A percentile compares a stretch with the other conserved stretches of the same genome.
These are phyloP conservation scores for Circaetus cinerascens DNA, from an alignment of 2,113 vertebrate species.

Conservation along the genomic window DNA sequence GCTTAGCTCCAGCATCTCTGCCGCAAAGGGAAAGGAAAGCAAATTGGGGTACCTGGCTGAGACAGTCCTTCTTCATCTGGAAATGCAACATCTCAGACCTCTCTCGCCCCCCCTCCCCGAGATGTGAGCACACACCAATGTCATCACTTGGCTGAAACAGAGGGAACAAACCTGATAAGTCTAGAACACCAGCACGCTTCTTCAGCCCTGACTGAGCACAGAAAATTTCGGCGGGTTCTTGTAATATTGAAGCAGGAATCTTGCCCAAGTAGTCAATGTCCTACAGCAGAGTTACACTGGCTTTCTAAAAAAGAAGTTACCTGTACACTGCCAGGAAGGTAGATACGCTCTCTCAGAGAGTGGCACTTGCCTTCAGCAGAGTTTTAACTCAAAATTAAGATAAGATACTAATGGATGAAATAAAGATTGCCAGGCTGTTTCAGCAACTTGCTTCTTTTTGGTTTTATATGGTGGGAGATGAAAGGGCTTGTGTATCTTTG, in stretches of 20 bases:
- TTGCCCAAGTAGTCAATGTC: not conserved
- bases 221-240: not conserved
- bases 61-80: not conserved
- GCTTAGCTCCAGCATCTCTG: not conserved
- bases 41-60: not conserved
- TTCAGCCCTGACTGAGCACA: not conserved
- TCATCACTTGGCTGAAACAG: not conserved
- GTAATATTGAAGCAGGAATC: not conserved
- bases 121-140: too few relatives aligned
- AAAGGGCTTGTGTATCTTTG: not conserved
- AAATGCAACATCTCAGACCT: not conserved
- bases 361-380: not conserved
- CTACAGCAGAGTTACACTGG: not conserved
- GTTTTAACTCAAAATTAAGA: not conserved
- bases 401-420: not conserved
- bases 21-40: not conserved
- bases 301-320: not conserved
- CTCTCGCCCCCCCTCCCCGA: accelerated
- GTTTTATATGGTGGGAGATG: not conserved
- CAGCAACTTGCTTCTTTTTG: not conserved
- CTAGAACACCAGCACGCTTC: not conserved
- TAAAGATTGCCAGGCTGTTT: not conserved
- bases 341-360: not conserved
- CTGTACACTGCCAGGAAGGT: not conserved
- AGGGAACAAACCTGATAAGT: not conserved